Percentiles rank a stretch among this genome's conserved stretches.
phyloP scores from a whole-genome alignment of 2,797 vertebrate genomes.

The Microctenopoma stevenorrisi region DNA sequence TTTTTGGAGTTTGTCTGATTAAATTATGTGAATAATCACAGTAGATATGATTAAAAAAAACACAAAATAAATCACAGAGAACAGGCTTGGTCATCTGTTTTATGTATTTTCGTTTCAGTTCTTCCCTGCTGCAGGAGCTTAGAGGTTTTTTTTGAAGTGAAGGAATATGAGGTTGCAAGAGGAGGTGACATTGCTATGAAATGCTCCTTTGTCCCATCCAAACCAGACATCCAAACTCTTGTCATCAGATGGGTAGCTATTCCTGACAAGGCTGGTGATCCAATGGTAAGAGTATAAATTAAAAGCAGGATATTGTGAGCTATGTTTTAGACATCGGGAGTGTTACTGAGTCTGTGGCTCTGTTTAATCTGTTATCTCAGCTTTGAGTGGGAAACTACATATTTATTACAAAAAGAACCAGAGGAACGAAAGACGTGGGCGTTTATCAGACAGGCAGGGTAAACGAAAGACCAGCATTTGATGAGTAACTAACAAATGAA shows the following conservation, averaged over 20 bases:
- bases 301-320: background rate
- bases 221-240: fast-evolving
- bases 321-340: background rate
- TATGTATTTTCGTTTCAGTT: conserved; percentile 62
- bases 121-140: conserved; percentile 68
- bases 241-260: conserved; percentile 69
- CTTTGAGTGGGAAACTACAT: background rate
- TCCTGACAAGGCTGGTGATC: background rate
- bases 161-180: conserved; percentile 61
- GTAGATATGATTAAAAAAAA: background rate
- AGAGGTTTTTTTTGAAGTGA: conserved; percentile 70
- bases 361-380: background rate
- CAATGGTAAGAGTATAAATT: conserved; percentile 67
- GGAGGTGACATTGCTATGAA: conserved; percentile 73
- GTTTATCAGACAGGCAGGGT: background rate
- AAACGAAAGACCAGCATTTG: background rate
- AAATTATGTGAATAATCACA: background rate
- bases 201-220: conserved; percentile 75
- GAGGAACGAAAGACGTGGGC: background rate
- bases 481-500: background rate
- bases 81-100: background rate
- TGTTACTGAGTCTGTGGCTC: background rate
- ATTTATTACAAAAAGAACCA: background rate
- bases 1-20: background rate
- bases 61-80: background rate